These are phyloP conservation scores for Acleris literana DNA, from an alignment of 2,888 invertebrate species.

Conservation along the genomic window DNA sequence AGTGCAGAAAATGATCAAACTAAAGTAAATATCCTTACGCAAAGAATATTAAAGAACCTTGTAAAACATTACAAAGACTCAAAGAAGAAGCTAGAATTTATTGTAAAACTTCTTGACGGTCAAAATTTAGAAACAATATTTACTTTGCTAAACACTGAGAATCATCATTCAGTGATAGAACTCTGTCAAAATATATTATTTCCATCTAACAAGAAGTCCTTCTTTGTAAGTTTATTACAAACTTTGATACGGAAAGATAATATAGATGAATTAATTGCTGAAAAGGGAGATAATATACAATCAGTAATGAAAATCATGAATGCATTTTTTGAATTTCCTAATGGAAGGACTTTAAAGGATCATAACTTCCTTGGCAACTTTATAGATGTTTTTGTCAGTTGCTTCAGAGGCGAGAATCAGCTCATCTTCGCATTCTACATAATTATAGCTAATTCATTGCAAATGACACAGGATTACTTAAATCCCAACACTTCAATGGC, in stretches of 20 bases:
- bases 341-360: constrained; percentile 55
- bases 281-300: constrained; percentile 75
- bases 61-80: constrained; percentile 66
- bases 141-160: constrained; percentile 60
- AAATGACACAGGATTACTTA: constrained; percentile 68
- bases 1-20: constrained; percentile 41
- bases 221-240: constrained; percentile 65
- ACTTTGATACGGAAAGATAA: constrained; percentile 70
- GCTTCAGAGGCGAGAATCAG: constrained; percentile 66
- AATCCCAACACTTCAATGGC: constrained; percentile 62
- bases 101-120: constrained; percentile 61
- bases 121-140: constrained; percentile 70
- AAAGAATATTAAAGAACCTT: constrained; percentile 58
- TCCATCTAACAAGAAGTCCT: constrained; percentile 64
- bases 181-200: constrained; percentile 67
- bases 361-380: constrained; percentile 64
- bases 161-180: constrained; percentile 52
- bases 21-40: constrained; percentile 38
- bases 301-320: constrained; percentile 74
- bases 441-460: constrained; percentile 61
- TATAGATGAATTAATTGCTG: constrained; percentile 63
- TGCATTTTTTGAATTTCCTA: constrained; percentile 65
- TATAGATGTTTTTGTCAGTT: constrained; percentile 67
- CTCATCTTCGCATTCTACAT: constrained; percentile 73
- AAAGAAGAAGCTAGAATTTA: constrained; percentile 72